Conservation (phyloP, 2,113 vertebrate species). For the Cyprinodon brontotheroides region DNA sequence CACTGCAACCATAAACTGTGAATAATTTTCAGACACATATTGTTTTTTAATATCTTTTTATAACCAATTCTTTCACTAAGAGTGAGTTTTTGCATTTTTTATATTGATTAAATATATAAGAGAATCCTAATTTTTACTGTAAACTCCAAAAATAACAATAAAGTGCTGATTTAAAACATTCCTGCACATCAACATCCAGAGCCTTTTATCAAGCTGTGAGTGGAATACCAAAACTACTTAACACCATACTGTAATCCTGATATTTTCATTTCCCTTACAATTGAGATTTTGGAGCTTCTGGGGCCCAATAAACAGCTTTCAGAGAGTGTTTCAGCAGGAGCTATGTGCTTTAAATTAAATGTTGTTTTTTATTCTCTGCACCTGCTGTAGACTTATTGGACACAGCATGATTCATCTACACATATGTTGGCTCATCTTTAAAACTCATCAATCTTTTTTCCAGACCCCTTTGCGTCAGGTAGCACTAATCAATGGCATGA, state of each 20-base stretch:
- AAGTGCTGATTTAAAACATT: neutral
- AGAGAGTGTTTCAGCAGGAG: slow-evolving; percentile 10
- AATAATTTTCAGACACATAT: too few species aligned
- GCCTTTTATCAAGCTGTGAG: slow-evolving; percentile 18
- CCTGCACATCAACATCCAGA: slow-evolving; percentile 15
- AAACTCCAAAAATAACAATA: neutral
- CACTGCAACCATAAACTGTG: too few species aligned
- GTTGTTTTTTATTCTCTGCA: slow-evolving; percentile 11
- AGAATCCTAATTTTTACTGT: neutral
- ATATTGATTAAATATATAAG: neutral
- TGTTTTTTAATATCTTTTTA: neutral
- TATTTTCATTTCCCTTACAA: slow-evolving; percentile 28
- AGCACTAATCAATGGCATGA: slow-evolving; percentile 30
- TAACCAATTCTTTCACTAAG: neutral
- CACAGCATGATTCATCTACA: neutral
- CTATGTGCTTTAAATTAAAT: slow-evolving; percentile 7
- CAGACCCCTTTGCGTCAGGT: slow-evolving; percentile 4
- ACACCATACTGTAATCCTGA: slow-evolving; percentile 9
- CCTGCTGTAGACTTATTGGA: slow-evolving; percentile 9
- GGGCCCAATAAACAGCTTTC: slow-evolving; percentile 14
- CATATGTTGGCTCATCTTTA: neutral
- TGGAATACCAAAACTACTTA: slow-evolving; percentile 31
- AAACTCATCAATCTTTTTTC: neutral
- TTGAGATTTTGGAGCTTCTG: slow-evolving; percentile 17
- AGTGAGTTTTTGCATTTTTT: neutral